Evolutionary conservation across 2,113 vertebrate species (phyloP), one percentile per base, ranked within the genome.

Genomic region (Cygnus atratus): DNA sequence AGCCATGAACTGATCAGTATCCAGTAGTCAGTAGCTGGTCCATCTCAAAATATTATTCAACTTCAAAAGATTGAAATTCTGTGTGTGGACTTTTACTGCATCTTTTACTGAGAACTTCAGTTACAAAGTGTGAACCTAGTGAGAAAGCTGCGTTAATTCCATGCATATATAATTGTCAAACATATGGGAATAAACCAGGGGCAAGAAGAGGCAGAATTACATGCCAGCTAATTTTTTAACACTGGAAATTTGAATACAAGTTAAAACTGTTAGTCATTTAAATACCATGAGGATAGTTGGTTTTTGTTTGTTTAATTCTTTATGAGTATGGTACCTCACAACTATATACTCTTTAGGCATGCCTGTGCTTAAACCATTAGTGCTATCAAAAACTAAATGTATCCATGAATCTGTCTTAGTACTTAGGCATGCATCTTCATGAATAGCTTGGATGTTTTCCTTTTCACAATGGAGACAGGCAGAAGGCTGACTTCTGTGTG

Each of bases 121-220:
- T 35, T 83, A 57, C 2, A 0, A 75, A 41, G 2, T 3, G 13
- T n/a, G 44, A 70, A 13, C 3, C 2, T 14, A 6, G 2, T 20
- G 44, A 80, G 63, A 46, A 80, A 68, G 35, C 4, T 54, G 52
- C 8, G 3, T 17, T 77, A 39, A 43, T 48, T 52, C 11, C 12
- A 3, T 2, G 4, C 3, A 0, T 17, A 8, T 29, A 9, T 5
- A 18, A 17, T 7, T 67, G 33, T 44, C 28, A 63, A 31, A 62
- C 33, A 29, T 39, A 1, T 39, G 29, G 55, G 28, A 79, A 44
- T 13, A 10, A n/a, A 18, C 17, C 11, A 16, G 8, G 14, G 26
- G 20, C 29, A 77, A 63, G 52, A 84, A 76, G 11, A 50, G 28
- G 55, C n/a, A 67, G 65, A 67, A 78, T 48, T 48, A 75, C 57